Evolutionary conservation across 2,797 vertebrate species (phyloP), one percentile per base, ranked within the genome.

Genomic region (Emys orbicularis): DNA sequence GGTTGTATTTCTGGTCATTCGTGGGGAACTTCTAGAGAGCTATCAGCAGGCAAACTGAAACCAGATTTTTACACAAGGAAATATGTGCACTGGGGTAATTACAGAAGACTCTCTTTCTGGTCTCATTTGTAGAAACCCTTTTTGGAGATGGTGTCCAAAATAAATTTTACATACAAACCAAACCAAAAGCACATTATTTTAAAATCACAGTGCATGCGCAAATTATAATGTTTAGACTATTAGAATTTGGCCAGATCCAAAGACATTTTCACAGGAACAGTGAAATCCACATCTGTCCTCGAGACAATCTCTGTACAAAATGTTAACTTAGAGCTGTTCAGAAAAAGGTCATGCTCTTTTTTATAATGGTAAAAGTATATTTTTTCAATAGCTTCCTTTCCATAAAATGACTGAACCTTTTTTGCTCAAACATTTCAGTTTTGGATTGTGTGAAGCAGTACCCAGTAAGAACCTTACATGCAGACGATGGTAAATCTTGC

Each of bases 41-140:
- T 83, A 19, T 29, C 23, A 80, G 19, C 61, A 85, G 65, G 83
- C 41, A 57, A 94, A 96, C 87, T 34, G 10, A 96, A 86, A 47
- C 61, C 29, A 56, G 68, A 44, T 37, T 37, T 94, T 54, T 90
- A 79, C 4, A 29, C 83, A 88, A 95, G 95, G 83, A 97, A 97
- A 84, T 52, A 19, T 44, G 84, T 86, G 84, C 79, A 86, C 81
- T 50, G 52, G 29, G 95, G 80, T 95, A 93, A 88, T 68, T 68
- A n/a, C 16, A n/a, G 15, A 37, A 68, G 61, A 37, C 34, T n/a
- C 34, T n/a, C 34, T n/a, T 61, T 61, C 34, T 61, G 31, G 59
- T 34, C 59, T 61, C 31, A 61, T 61, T 61, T 34, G 13, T 61
- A 61, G 59, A 61, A 61, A 61, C 31, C 59, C 8, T 34, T 68